Base-by-base conservation (phyloP, 2,888 invertebrate genomes). In the Lomographa bimaculata region DNA sequence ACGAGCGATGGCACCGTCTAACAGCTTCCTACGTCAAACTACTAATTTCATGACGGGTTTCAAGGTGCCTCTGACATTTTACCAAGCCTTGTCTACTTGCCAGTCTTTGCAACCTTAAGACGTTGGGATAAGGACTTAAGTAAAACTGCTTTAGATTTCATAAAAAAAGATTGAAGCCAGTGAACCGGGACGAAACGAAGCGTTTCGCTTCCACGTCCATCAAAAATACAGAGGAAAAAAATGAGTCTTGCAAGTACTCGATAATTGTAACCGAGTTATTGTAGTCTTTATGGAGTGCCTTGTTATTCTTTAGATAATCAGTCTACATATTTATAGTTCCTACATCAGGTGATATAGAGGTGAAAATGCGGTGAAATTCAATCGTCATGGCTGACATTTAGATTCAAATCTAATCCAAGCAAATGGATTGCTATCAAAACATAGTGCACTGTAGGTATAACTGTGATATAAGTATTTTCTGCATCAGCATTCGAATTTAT, bases 41-140 rank as follows among this genome's bases (percentile, higher is more conserved):
- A 45, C 42, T 50, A 50, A 47, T 50, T 41, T 45, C 43, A 41
- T 47, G 50, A 50, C 53, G 50, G 53, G 43, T 41, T 42, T 41
- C 35, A 43, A 48, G 43, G 43, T 48, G 45, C 23, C 20, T 28
- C 21, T 32, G 42, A 41, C 40, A 34, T 37, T 34, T 43, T 29
- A 43, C 20, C 8, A 19, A 26, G 16, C 26, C 7, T 5, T 12
- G 8, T 14, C 5, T 14, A 12, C 25, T 26, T 24, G 29, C 16
- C n/a, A 39, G 8, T 24, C 17, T 20, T 34, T 25, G 5, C 8
- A 30, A 32, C 36, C 24, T 30, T 43, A 24, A 17, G n/a, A 5
- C 8, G 11, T 30, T 17, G 36, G 5, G 21, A 45, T 41, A 40
- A 23, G 10, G 11, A 21, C 37, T 25, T 25, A n/a, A n/a, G n/a